Percentiles rank a stretch among this genome's conserved stretches.
These are phyloP conservation scores for Gambusia yucatana DNA, from an alignment of 2,797 vertebrate species.

Conservation along the genomic window DNA sequence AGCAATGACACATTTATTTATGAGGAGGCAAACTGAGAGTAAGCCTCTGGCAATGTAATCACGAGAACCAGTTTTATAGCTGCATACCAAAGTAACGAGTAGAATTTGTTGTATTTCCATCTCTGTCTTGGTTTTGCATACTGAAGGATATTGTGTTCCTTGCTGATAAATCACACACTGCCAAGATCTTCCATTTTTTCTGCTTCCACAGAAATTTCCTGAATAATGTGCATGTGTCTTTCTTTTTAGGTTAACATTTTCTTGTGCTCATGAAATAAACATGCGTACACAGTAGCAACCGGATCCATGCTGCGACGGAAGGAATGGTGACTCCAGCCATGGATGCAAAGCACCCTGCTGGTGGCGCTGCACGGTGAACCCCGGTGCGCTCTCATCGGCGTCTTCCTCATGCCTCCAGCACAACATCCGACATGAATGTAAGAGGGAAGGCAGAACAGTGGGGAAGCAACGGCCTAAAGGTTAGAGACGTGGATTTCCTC, in stretches of 20 bases:
- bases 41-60: conserved; percentile 54
- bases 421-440: conserved; percentile 23
- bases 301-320: conserved; percentile 22
- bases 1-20: conserved; percentile 62
- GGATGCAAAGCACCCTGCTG: conserved; percentile 43
- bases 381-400: conserved; percentile 7
- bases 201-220: neutral
- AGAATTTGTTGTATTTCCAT: conserved; percentile 38
- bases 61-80: conserved; percentile 27
- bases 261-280: conserved; percentile 53
- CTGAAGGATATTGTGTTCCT: conserved; percentile 18
- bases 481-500: conserved; percentile 16
- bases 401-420: conserved; percentile 25
- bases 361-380: conserved; percentile 10
- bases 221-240: neutral
- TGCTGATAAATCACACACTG: conserved; percentile 30
- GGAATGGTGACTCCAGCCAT: conserved; percentile 20
- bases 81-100: conserved; percentile 28
- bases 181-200: conserved; percentile 16
- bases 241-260: conserved; percentile 36
- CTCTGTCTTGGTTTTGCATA: conserved; percentile 26
- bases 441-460: conserved; percentile 6
- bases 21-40: conserved; percentile 48
- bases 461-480: conserved; percentile 21
- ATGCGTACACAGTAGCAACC: conserved; percentile 23